Conservation (phyloP, 2,113 vertebrate species). For the Solea solea region DNA sequence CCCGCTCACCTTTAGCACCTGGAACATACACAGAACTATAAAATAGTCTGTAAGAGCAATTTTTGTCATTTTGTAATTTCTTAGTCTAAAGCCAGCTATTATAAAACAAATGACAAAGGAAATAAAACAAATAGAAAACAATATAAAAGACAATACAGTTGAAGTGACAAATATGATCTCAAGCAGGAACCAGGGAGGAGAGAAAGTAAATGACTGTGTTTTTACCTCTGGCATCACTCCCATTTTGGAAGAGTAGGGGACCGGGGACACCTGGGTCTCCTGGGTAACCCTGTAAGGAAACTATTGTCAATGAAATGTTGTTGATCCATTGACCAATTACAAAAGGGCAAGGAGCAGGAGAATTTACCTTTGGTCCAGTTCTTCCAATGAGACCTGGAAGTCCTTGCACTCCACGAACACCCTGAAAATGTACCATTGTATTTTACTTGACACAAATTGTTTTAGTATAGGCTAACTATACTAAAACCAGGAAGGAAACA, state of each 20-base stretch:
- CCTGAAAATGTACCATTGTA: conserved; percentile 47
- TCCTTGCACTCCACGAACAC: conserved; percentile 39
- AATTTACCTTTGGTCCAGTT: conserved; percentile 59
- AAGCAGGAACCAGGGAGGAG: too few species aligned
- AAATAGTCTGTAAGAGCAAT: background rate
- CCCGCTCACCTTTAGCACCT: conserved; percentile 68
- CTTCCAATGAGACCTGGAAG: conserved; percentile 59
- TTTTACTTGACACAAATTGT: background rate
- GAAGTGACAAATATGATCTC: too few species aligned
- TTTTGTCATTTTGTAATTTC: too few species aligned
- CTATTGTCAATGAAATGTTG: background rate
- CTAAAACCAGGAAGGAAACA: background rate
- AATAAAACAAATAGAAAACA: background rate
- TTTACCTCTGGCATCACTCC: conserved; percentile 57
- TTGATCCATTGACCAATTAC: conserved; percentile 1
- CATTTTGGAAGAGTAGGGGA: background rate
- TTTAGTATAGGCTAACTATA: background rate
- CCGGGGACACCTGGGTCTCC: conserved; percentile 61
- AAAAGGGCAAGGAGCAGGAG: conserved; percentile 3
- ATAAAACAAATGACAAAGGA: too few species aligned
- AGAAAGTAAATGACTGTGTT: background rate
- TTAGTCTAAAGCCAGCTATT: too few species aligned
- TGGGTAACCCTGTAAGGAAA: conserved; percentile 53
- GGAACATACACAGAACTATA: background rate
- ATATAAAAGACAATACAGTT: too few species aligned